Conservation (phyloP, 2,797 vertebrate genomes). For the Myotis myotis region DNA sequence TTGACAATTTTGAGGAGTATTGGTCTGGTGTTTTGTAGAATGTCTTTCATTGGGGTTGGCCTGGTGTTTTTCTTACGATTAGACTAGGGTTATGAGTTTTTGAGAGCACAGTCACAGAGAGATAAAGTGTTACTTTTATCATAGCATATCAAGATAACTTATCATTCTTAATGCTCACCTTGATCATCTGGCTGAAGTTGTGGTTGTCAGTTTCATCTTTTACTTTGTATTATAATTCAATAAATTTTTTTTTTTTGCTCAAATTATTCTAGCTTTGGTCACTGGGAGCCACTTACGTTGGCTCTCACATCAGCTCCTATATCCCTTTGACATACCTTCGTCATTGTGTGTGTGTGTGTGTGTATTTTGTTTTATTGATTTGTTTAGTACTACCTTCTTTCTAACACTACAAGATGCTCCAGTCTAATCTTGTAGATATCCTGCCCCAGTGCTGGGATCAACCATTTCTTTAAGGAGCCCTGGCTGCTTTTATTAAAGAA, state of each 20-base stretch:
- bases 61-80: neutral
- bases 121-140: neutral
- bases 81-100: neutral
- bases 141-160: neutral
- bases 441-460: neutral
- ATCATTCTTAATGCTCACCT: neutral
- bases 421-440: neutral
- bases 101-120: neutral
- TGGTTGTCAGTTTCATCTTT: neutral
- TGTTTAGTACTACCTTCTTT: neutral
- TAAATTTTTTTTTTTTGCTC: neutral
- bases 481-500: constrained; percentile 25
- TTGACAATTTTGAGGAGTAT: neutral
- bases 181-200: neutral
- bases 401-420: neutral
- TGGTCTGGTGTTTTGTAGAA: neutral
- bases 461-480: neutral
- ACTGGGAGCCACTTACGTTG: neutral
- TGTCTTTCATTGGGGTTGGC: neutral
- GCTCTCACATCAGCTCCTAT: neutral
- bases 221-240: neutral
- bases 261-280: neutral
- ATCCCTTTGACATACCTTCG: neutral
- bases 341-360: neutral
- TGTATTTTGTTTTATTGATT: neutral